A percentile compares a stretch with the other conserved stretches of the same genome.
These are phyloP conservation scores for Caenorhabditis sp. DNA, from an alignment of 2,888 invertebrate genomes.

Conservation along the genomic window DNA sequence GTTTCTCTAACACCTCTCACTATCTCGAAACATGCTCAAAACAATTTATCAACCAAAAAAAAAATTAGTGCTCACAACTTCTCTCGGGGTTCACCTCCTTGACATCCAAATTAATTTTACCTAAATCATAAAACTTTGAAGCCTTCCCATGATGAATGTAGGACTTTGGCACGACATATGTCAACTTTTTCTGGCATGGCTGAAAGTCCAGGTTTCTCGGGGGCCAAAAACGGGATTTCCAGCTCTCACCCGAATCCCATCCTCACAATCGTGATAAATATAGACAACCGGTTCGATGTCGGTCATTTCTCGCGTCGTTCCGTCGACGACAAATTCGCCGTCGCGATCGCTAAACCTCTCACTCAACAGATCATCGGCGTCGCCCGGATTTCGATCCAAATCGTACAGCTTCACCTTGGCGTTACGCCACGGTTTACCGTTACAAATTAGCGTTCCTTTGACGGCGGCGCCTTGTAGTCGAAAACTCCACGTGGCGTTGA, in stretches of 20 bases:
- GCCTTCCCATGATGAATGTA: constrained; percentile 50
- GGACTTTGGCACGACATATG: constrained; percentile 43
- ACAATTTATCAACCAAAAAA: not conserved
- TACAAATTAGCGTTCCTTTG: constrained; percentile 47
- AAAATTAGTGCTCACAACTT: constrained; percentile 50
- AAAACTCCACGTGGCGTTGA: constrained; percentile 6
- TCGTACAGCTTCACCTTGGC: constrained; percentile 56
- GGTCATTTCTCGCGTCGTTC: constrained; percentile 51
- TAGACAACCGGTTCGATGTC: constrained; percentile 55
- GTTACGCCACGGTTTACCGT: constrained; percentile 43
- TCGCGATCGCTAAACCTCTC: constrained; percentile 52
- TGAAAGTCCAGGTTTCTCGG: constrained; percentile 16
- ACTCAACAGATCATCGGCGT: constrained; percentile 52
- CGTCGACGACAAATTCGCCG: constrained; percentile 44
- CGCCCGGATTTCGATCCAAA: constrained; percentile 55
- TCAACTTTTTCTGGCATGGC: constrained; percentile 54
- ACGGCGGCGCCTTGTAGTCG: constrained; percentile 56
- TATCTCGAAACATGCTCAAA: too few relatives aligned
- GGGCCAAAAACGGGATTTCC: too few relatives aligned
- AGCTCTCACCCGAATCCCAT: constrained; percentile 53
- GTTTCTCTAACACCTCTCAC: too few relatives aligned
- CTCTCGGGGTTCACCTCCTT: constrained; percentile 43
- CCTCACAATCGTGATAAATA: constrained; percentile 58
- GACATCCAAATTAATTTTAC: constrained; percentile 43
- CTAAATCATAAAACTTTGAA: constrained; percentile 45